phyloP scores from a whole-genome alignment of 2,113 vertebrate species.

The Callorhinus ursinus region DNA sequence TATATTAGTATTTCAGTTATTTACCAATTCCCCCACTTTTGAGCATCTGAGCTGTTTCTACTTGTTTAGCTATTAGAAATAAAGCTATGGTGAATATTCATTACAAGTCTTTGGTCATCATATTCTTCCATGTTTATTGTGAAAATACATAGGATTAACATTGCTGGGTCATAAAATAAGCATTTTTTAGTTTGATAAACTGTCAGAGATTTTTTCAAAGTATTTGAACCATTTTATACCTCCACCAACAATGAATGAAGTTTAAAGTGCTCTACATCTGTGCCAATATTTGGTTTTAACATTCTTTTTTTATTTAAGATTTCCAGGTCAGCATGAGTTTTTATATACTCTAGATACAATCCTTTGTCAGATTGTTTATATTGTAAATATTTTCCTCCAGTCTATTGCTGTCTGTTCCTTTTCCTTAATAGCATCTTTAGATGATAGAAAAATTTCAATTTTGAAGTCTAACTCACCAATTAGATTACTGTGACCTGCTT shows the following conservation, averaged over 20 bases:
- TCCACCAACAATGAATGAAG: not conserved
- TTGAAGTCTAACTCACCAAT: not conserved
- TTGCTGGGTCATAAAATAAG: not conserved
- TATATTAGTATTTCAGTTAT: not conserved
- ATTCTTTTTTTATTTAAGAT: not conserved
- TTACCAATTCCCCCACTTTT: not conserved
- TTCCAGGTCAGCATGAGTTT: not conserved
- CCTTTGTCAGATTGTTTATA: not conserved
- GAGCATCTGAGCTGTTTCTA: not conserved
- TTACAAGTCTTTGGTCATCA: not conserved
- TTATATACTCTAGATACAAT: not conserved
- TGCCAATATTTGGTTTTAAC: not conserved
- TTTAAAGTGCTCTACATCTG: not conserved
- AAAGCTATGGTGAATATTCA: not conserved
- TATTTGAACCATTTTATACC: not conserved
- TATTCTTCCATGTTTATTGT: not conserved
- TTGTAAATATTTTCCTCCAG: not conserved
- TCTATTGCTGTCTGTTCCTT: not conserved
- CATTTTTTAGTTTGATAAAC: not conserved
- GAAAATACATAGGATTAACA: not conserved
- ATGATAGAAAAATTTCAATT: not conserved
- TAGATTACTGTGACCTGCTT: not conserved
- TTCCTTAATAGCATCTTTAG: not conserved
- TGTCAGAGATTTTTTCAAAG: not conserved
- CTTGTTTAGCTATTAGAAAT: not conserved